Evolutionary conservation across 2,797 vertebrate genomes (phyloP), one percentile per base, ranked within the genome.

Genomic region (Ctenochaetus hawaiiensis): DNA sequence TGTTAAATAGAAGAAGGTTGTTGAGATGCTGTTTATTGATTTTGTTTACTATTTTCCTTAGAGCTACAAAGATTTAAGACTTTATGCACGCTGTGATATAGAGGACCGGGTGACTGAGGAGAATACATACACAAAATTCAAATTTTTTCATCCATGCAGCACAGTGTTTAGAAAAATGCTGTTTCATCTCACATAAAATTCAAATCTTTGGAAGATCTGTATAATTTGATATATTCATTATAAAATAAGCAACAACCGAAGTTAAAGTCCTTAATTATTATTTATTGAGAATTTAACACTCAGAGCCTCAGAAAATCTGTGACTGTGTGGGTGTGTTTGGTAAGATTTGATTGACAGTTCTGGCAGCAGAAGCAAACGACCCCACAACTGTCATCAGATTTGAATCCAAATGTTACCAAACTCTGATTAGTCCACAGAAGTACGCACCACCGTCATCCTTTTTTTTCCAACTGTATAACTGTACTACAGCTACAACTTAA

Each of bases 291-390:
- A n/a, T 60, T 12, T 30, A 43, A 48, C 43, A 30, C 8, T 20
- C 17, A 57, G 17, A 16, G 34, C 41, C 26, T 34, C 13, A 10
- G 17, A 14, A n/a, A 16, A 47, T 61, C 34, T 52, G 53, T 23
- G 30, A 52, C 10, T 62, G 45, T 71, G 23, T 53, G 30, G 57
- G 54, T 61, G 34, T 66, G 56, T 78, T 63, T 49, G 9, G 43
- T 62, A n/a, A 47, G 22, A 67, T 64, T 67, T 74, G 66, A 82
- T 44, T 56, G 70, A 51, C 57, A 60, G 61, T n/a, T 16, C 44
- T 63, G 34, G 47, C 20, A 70, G 57, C 18, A 26, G 57, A 56
- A 57, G 67, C 20, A 44, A 43, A 56, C 43, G 23, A n/a, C 62
- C 54, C 9, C 23, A 34, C 57, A 75, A 47, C 51, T 61, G 51